These are phyloP conservation scores for Agriotes lineatus DNA, from an alignment of 2,888 invertebrate species.

Conservation along the genomic window DNA sequence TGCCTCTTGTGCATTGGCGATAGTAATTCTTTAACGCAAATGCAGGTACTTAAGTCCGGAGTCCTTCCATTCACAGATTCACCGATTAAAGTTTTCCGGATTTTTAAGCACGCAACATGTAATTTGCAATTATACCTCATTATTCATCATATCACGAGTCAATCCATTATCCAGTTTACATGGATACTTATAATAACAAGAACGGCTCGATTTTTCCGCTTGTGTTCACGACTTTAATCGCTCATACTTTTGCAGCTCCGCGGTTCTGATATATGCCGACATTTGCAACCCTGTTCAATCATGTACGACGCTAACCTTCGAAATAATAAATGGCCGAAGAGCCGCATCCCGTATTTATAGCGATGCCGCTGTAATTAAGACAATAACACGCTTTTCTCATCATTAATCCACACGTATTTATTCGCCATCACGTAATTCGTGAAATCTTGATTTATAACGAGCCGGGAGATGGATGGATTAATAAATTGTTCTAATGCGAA, in stretches of 20 bases:
- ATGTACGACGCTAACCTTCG: conserved; percentile 34
- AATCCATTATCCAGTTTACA: conserved; percentile 23
- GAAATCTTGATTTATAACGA: conserved; percentile 32
- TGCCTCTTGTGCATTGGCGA: no score
- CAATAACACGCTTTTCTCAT: conserved; percentile 33
- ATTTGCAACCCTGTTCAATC: conserved; percentile 33
- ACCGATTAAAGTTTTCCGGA: conserved; percentile 11
- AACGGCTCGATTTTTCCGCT: conserved; percentile 8
- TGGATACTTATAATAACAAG: conserved; percentile 18
- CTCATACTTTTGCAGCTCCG: conserved; percentile 13
- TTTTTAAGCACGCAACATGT: conserved; percentile 6
- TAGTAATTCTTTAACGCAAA: not conserved
- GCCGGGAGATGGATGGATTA: conserved; percentile 17
- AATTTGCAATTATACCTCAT: conserved; percentile 25
- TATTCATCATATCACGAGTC: conserved; percentile 22
- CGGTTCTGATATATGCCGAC: conserved; percentile 28
- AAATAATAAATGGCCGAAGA: conserved; percentile 24
- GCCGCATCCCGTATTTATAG: conserved; percentile 24
- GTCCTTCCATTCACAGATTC: conserved; percentile 15
- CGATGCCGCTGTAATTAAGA: conserved; percentile 32
- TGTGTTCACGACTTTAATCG: conserved; percentile 25
- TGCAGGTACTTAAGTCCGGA: not conserved
- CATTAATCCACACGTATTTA: conserved; percentile 20
- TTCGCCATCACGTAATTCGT: conserved; percentile 22
- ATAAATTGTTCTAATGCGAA: conserved; percentile 23